Conservation (phyloP, 2,113 vertebrate species). For the Oreochromis aureus region DNA sequence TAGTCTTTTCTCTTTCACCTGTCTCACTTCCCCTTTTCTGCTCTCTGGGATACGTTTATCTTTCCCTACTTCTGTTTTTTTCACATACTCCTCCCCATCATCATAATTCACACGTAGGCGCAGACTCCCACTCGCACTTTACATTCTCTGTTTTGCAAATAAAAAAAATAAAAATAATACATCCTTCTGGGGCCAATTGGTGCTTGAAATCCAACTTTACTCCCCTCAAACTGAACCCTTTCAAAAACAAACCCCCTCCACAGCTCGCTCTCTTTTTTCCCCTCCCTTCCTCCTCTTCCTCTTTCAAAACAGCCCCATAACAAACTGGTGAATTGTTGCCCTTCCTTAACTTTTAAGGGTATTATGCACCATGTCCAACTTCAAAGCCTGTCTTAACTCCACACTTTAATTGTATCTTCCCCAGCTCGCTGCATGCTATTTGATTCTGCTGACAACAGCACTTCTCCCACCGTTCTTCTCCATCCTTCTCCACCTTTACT, state of each 20-base stretch:
- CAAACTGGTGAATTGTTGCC: conserved; percentile 64
- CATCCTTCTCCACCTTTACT: conserved; percentile 35
- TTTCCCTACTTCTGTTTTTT: conserved; percentile 18
- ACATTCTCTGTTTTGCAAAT: conserved; percentile 14
- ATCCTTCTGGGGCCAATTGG: conserved; percentile 58
- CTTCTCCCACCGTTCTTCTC: conserved; percentile 55
- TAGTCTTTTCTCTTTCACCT: conserved; percentile 30
- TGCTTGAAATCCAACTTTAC: conserved; percentile 60
- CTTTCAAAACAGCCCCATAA: conserved; percentile 63
- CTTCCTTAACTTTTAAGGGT: conserved; percentile 62
- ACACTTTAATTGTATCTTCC: conserved; percentile 80
- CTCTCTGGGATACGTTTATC: conserved; percentile 31
- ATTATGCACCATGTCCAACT: conserved; percentile 73
- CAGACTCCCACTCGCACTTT: conserved; percentile 37
- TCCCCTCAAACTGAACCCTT: conserved; percentile 68
- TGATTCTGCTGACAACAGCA: conserved; percentile 79
- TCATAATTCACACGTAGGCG: conserved; percentile 44
- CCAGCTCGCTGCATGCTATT: conserved; percentile 66
- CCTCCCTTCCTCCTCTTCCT: not conserved
- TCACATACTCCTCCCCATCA: conserved; percentile 22
- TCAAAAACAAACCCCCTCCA: conserved; percentile 43
- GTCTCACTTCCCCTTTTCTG: conserved; percentile 17
- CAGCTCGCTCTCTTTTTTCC: not conserved
- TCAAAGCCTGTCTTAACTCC: conserved; percentile 81
- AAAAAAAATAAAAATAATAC: not conserved